Conservation (phyloP, 2,113 vertebrate genomes). For the Ardeotis arabs region DNA sequence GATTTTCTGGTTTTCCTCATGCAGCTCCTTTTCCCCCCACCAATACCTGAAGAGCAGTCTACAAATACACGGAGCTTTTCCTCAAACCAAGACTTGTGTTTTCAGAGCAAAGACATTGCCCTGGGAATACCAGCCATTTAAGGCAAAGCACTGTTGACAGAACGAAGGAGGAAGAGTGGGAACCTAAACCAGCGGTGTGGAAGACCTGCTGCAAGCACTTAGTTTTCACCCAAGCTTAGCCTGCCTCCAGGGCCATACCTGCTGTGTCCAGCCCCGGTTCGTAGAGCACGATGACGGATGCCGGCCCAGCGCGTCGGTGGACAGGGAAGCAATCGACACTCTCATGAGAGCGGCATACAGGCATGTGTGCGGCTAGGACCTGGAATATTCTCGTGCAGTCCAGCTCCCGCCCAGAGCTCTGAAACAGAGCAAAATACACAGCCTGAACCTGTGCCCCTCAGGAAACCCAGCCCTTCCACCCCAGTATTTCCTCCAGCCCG, state of each 20-base stretch:
- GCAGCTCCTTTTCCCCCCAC: not conserved
- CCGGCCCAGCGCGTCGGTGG: rapidly evolving
- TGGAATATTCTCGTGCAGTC: not conserved
- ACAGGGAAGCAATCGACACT: not conserved
- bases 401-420: not conserved
- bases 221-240: too few species aligned
- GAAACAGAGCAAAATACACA: not conserved
- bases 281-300: not conserved
- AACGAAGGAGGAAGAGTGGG: not conserved
- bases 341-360: not conserved
- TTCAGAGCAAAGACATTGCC: not conserved
- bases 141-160: not conserved
- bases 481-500: not conserved
- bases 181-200: not conserved
- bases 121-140: not conserved
- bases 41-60: not conserved
- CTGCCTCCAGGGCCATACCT: not conserved
- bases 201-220: not conserved
- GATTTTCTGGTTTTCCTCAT: not conserved
- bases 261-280: not conserved
- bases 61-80: not conserved
- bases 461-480: not conserved
- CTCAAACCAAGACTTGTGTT: not conserved
- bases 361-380: not conserved
- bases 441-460: not conserved